A percentile compares a stretch with the other conserved stretches of the same genome.
Evolutionary conservation across 2,113 vertebrate species (phyloP).

Genomic region (Oncorhynchus masou): DNA sequence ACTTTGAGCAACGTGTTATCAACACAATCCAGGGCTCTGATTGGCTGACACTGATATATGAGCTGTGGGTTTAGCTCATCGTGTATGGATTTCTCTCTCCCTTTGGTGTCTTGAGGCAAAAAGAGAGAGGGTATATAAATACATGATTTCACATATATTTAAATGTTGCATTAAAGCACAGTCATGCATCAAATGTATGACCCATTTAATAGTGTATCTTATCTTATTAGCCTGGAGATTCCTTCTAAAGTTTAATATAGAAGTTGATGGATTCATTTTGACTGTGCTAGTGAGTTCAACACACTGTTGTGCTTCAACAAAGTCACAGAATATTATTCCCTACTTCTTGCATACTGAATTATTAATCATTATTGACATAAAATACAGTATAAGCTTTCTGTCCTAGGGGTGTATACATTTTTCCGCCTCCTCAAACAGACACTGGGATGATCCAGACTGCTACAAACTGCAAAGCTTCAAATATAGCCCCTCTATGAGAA

Average conservation of each 20-base stretch:
- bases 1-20: conserved; percentile 29
- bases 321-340: background rate
- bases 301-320: background rate
- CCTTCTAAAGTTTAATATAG: too few relatives aligned
- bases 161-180: too few relatives aligned
- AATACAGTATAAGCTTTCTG: conserved; percentile 30
- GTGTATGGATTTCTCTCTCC: conserved; percentile 32
- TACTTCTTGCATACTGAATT: conserved; percentile 28
- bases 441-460: conserved; percentile 2
- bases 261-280: too few relatives aligned
- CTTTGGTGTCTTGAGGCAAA: background rate
- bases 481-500: background rate
- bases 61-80: conserved; percentile 21
- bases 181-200: too few relatives aligned
- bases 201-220: too few relatives aligned
- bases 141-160: too few relatives aligned
- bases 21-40: conserved; percentile 34
- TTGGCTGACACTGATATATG: conserved; percentile 45
- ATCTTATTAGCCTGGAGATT: too few relatives aligned
- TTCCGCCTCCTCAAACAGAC: background rate
- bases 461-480: conserved; percentile 18
- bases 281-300: background rate
- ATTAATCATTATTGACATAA: conserved; percentile 32
- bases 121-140: too few relatives aligned
- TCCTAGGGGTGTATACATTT: background rate